These are phyloP conservation scores for Nasua narica DNA, from an alignment of 2,797 vertebrate genomes.

Conservation along the genomic window DNA sequence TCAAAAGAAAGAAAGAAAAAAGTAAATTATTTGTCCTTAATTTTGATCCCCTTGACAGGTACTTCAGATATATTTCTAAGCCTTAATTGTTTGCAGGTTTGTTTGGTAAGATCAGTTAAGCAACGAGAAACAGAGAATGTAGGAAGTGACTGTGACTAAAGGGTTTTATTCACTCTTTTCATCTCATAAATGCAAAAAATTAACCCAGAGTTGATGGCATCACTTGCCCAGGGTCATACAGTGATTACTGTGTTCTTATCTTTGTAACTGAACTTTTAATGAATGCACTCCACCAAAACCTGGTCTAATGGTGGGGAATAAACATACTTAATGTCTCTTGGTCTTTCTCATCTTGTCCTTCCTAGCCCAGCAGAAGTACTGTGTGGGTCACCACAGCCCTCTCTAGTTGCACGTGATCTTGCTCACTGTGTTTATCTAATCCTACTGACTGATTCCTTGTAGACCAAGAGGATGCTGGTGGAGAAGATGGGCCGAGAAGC, in stretches of 20 bases:
- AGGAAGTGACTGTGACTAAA: background rate
- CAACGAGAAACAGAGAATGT: conserved; percentile 9
- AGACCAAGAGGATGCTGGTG: conserved; percentile 99
- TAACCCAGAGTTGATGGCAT: conserved; percentile 1
- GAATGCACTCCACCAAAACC: background rate
- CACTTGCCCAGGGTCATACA: background rate
- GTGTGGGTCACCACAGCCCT: background rate
- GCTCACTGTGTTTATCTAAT: conserved; percentile 16
- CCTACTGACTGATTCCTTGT: conserved; percentile 61
- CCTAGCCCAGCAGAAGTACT: background rate
- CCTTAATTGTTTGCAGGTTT: conserved; percentile 37
- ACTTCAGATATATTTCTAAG: conserved; percentile 35
- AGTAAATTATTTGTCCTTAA: background rate
- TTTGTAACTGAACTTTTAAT: conserved; percentile 14
- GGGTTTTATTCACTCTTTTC: conserved; percentile 33
- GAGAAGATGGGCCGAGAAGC: conserved; percentile 99
- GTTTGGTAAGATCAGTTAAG: conserved; percentile 45
- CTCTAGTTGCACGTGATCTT: background rate
- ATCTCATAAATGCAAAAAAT: conserved; percentile 14
- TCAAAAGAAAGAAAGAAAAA: background rate
- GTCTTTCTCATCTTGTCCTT: background rate
- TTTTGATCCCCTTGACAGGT: conserved; percentile 8
- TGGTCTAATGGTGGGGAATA: background rate
- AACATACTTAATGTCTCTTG: background rate
- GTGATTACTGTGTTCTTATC: conserved; percentile 24